Evolutionary conservation across 2,113 vertebrate genomes (phyloP), one percentile per base, ranked within the genome.

Genomic region (Agelaius phoeniceus): DNA sequence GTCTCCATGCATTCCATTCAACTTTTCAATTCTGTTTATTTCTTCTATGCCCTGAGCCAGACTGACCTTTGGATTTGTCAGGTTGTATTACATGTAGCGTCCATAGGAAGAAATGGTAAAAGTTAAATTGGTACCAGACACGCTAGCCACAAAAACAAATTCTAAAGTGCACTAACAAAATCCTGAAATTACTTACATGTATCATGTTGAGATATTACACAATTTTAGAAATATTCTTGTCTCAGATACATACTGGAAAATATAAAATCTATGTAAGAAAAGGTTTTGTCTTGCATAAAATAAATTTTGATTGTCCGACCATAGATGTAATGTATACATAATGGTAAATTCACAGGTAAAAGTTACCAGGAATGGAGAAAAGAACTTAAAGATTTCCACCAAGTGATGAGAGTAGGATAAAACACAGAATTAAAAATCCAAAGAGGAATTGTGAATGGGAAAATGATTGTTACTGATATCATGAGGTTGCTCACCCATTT

Each of bases 31-130:
- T 91, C 35, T 92, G 17, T 94, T 79, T 91, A 84, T 75, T 95
- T 76, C 30, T 69, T 76, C 54, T 66, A 7, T 69, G 35, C 71
- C 44, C 46, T 86, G 31, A 89, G 44, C 21, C 46, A 94, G n/a
- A 41, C n/a, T 85, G 84, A 86, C 81, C 88, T 96, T 96, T 93
- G 84, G 84, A 46, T 95, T 95, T 95, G 89, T 93, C 93, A 87
- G 69, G 18, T 43, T 93, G 26, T 63, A 63, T 96, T 95, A 73
- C 37, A 78, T 66, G 68, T 84, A 30, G 65, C 76, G 62, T 66
- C 65, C 1, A 0, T 86, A 58, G 65, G 31, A 67, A 71, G 54
- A 92, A 94, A 92, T 55, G n/a, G 87, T 94, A 67, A 46, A 94
- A 89, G 75, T 89, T 77, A 74, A 89, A 77, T 46, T 66, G 52